These are phyloP conservation scores for Ciconia stormi DNA, from an alignment of 2,113 vertebrate species.

Conservation along the genomic window DNA sequence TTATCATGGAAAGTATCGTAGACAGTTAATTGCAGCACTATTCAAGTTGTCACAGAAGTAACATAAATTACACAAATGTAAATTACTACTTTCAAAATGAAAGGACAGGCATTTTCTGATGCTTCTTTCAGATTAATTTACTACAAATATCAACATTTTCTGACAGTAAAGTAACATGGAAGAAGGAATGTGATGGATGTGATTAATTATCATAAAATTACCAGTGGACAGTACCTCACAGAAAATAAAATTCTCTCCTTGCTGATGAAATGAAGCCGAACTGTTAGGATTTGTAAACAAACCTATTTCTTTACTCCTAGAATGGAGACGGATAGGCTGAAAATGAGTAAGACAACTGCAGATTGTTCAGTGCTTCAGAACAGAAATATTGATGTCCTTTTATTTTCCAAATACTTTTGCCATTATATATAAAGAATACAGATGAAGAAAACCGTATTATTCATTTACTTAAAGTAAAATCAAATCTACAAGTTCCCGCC, in stretches of 20 bases:
- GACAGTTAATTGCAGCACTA: constrained; percentile 4
- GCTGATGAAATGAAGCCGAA: background rate
- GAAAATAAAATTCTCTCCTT: background rate
- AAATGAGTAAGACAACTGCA: background rate
- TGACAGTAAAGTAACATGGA: background rate
- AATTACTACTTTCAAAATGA: background rate
- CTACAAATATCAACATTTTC: background rate
- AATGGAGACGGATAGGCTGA: background rate
- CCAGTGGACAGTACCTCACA: background rate
- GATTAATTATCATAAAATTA: background rate
- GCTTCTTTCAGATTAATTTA: background rate
- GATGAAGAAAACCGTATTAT: background rate
- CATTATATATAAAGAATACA: background rate
- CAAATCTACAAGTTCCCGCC: background rate
- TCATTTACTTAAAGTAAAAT: background rate
- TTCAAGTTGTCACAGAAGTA: background rate
- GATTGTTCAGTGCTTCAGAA: background rate
- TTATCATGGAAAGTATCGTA: background rate
- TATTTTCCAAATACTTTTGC: background rate
- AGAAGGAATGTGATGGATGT: background rate
- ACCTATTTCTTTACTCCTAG: background rate
- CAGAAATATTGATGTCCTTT: background rate
- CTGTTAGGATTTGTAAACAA: background rate
- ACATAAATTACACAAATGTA: background rate
- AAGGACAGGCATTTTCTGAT: background rate